These are phyloP conservation scores for Parapsyche elsis DNA, from an alignment of 1,140 invertebrate genomes.

Conservation along the genomic window DNA sequence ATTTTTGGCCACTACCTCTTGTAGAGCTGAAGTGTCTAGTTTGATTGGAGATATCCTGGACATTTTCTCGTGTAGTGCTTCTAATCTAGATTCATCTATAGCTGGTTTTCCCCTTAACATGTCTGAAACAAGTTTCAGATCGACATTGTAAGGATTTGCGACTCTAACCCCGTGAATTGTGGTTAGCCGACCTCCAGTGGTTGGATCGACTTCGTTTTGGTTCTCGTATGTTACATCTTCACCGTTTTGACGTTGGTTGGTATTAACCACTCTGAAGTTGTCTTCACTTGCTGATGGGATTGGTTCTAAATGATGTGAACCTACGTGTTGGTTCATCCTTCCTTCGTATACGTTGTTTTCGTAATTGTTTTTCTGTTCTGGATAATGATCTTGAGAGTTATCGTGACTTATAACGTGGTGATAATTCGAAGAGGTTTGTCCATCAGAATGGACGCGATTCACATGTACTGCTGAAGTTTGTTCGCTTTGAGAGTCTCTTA, in stretches of 20 bases:
- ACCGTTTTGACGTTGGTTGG: constrained; percentile 55
- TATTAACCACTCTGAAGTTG: constrained; percentile 61
- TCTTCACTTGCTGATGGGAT: constrained; percentile 56
- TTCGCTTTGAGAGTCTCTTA: constrained; percentile 29
- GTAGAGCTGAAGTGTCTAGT: constrained; percentile 63
- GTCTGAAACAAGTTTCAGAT: constrained; percentile 64
- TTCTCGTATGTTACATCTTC: constrained; percentile 56
- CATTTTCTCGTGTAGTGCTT: constrained; percentile 59
- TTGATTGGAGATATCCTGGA: constrained; percentile 60
- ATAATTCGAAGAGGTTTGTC: constrained; percentile 36
- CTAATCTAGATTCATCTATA: constrained; percentile 60
- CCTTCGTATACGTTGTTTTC: constrained; percentile 36
- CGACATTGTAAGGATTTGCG: constrained; percentile 65
- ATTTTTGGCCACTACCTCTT: constrained; percentile 62
- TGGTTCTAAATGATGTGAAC: constrained; percentile 62
- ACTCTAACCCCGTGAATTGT: constrained; percentile 65
- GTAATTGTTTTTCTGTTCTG: not conserved
- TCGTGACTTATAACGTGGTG: constrained; percentile 28
- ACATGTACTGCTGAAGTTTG: constrained; percentile 41
- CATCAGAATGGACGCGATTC: constrained; percentile 23
- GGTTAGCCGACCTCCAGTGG: constrained; percentile 58
- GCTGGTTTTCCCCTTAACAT: constrained; percentile 64
- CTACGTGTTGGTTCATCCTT: constrained; percentile 65
- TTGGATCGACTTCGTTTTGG: constrained; percentile 60
- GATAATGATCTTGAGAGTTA: not conserved